These are phyloP conservation scores for Ardeotis arabs DNA, from an alignment of 2,113 vertebrate species.

Conservation along the genomic window DNA sequence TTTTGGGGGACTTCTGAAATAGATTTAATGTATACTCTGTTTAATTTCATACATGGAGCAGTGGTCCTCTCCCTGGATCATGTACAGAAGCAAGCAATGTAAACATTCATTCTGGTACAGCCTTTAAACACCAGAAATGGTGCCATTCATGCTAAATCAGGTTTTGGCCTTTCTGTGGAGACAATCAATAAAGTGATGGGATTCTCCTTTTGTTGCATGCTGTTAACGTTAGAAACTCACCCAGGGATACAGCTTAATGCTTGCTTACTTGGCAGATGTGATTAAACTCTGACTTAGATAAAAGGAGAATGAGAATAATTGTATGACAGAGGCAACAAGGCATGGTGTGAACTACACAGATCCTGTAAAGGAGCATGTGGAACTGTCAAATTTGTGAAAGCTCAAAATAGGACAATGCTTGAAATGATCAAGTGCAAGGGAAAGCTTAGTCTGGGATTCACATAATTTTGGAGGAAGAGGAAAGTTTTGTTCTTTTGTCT, in stretches of 20 bases:
- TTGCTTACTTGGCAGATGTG: conserved; percentile 41
- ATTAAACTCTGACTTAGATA: conserved; percentile 37
- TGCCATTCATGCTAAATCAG: conserved; percentile 6
- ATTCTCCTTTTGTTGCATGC: conserved; percentile 31
- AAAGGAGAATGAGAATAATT: neutral
- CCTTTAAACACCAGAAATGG: conserved; percentile 11
- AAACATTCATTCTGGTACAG: neutral
- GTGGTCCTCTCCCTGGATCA: neutral
- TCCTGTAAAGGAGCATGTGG: neutral
- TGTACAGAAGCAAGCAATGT: neutral
- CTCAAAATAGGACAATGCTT: neutral
- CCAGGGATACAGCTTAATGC: conserved; percentile 33
- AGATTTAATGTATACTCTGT: neutral
- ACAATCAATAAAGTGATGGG: conserved; percentile 7
- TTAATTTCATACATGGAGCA: neutral
- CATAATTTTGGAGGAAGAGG: neutral
- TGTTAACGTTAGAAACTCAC: conserved; percentile 42
- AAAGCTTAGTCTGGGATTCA: neutral
- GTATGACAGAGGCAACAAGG: neutral
- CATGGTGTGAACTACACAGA: neutral
- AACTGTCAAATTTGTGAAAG: neutral
- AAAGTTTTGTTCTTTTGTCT: neutral
- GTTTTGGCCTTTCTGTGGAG: conserved; percentile 29
- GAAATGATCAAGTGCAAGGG: neutral
- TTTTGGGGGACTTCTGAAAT: neutral